Percentiles rank a stretch among this genome's conserved stretches.
These are phyloP conservation scores for Callitettix versicolor DNA, from an alignment of 1,140 invertebrate species.

Conservation along the genomic window DNA sequence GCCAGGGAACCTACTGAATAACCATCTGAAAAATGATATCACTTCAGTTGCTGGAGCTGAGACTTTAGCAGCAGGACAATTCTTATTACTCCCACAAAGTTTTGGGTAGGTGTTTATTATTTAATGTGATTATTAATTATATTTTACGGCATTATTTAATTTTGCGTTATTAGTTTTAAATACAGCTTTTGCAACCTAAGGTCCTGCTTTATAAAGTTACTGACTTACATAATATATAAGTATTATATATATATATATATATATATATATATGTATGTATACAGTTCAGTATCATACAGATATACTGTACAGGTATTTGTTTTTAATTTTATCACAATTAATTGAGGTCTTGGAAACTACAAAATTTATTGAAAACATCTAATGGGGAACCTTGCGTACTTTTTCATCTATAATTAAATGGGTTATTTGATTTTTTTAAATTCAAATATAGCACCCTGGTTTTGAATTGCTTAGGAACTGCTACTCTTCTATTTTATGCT, in stretches of 20 bases:
- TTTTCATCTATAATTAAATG: too few species aligned
- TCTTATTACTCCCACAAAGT: constrained; percentile 86
- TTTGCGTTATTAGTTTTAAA: neutral
- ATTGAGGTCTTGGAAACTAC: too few species aligned
- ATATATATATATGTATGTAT: too few species aligned
- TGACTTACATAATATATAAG: neutral
- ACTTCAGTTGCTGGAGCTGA: constrained; percentile 66
- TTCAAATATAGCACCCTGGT: neutral
- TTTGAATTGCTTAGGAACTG: neutral
- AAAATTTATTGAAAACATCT: too few species aligned
- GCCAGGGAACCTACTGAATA: constrained; percentile 64
- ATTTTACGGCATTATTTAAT: neutral
- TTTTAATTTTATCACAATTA: too few species aligned
- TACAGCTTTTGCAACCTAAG: neutral
- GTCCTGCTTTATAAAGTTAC: neutral
- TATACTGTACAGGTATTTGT: too few species aligned
- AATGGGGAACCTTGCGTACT: too few species aligned
- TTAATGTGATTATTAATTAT: neutral
- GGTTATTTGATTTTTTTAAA: neutral
- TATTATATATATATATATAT: too few species aligned
- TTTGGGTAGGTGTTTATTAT: constrained; percentile 63
- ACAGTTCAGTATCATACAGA: too few species aligned
- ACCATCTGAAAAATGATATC: constrained; percentile 65
- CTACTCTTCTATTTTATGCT: neutral
- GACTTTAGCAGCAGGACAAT: constrained; percentile 73